Percentiles rank a stretch among this genome's conserved stretches.
Evolutionary conservation across 2,888 invertebrate genomes (phyloP).

Genomic region (Microplitis manilae): DNA sequence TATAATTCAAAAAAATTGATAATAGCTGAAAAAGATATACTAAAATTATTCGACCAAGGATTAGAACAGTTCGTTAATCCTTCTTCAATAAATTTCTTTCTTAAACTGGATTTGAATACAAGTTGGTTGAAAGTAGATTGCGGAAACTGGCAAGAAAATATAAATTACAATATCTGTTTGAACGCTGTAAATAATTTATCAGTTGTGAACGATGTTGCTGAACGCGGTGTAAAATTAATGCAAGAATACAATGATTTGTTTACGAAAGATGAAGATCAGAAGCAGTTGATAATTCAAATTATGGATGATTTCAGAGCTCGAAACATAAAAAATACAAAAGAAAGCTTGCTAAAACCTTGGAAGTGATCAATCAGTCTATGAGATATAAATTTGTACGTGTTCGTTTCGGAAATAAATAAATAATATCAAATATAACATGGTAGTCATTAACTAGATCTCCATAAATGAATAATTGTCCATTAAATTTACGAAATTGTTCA

Average conservation of each 20-base stretch:
- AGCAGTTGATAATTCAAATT: conserved; percentile 49
- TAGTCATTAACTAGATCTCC: background rate
- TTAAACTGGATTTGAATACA: conserved; percentile 17
- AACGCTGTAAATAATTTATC: conserved; percentile 24
- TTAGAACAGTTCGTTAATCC: conserved; percentile 25
- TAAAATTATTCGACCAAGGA: conserved; percentile 21
- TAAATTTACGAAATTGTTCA: background rate
- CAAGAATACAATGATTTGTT: conserved; percentile 53
- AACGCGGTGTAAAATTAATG: conserved; percentile 52
- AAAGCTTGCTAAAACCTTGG: conserved; percentile 18
- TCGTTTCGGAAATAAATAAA: background rate
- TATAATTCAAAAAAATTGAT: background rate
- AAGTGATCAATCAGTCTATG: background rate
- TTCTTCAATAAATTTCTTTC: conserved; percentile 15
- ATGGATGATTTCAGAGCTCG: conserved; percentile 69
- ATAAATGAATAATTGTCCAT: background rate
- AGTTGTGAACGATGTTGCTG: conserved; percentile 48
- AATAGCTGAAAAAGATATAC: conserved; percentile 13
- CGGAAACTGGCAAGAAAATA: conserved; percentile 13
- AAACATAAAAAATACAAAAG: conserved; percentile 10
- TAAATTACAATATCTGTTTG: conserved; percentile 21
- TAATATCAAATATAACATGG: background rate
- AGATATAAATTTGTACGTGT: background rate
- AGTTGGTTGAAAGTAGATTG: conserved; percentile 18
- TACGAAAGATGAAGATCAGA: conserved; percentile 53